phyloP scores from a whole-genome alignment of 2,888 invertebrate species.

The Timema cristinae region DNA sequence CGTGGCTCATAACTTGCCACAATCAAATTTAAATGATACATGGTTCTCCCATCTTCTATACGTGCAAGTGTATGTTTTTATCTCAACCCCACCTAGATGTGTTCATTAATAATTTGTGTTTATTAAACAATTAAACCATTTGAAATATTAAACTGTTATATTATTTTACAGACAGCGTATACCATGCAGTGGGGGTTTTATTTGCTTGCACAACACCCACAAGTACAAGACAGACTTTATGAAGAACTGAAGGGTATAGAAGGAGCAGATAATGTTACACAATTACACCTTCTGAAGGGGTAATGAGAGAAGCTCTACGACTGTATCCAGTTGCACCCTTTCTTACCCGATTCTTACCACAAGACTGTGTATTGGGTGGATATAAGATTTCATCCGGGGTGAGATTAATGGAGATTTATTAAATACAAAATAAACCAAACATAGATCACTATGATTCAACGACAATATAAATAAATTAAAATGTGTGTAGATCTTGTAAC shows the following conservation, averaged over 20 bases:
- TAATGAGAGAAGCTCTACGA: constrained; percentile 76
- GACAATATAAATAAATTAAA: too few species aligned
- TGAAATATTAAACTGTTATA: neutral
- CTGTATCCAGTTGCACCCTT: constrained; percentile 89
- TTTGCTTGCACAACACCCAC: constrained; percentile 57
- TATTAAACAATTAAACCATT: neutral
- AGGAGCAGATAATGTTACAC: constrained; percentile 37
- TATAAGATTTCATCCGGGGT: constrained; percentile 71
- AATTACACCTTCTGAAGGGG: constrained; percentile 52
- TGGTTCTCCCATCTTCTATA: neutral
- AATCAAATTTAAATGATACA: too few species aligned
- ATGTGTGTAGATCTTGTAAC: too few species aligned
- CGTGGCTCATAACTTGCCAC: too few species aligned
- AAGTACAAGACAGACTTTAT: constrained; percentile 54
- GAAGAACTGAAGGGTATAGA: constrained; percentile 45
- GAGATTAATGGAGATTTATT: constrained; percentile 40
- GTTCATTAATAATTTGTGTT: too few species aligned
- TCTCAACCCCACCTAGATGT: neutral
- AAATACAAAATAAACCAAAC: too few species aligned
- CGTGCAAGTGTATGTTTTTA: neutral
- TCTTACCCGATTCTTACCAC: constrained; percentile 71
- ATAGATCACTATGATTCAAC: too few species aligned
- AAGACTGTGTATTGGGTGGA: constrained; percentile 61
- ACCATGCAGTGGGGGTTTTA: constrained; percentile 79
- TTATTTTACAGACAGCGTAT: constrained; percentile 66